Evolutionary conservation across 92 coral and sea anemone species (phyloP).

Genomic region (Umimayanthus kanabou): DNA sequence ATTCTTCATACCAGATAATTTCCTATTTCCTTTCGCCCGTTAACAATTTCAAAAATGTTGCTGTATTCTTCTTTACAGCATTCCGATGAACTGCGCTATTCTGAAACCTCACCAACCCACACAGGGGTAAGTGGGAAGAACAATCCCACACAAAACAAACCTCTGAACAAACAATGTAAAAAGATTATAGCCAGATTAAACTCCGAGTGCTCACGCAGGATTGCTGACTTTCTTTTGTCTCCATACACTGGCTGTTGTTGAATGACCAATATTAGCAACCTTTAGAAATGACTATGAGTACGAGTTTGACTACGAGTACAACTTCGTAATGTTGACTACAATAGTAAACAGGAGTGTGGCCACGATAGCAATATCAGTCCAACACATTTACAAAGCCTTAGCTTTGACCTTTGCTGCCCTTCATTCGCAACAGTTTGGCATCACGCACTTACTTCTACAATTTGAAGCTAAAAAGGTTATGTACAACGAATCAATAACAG

Average conservation of each 20-base stretch:
- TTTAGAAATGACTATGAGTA: too few relatives aligned
- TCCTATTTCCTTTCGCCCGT: constrained; percentile 24
- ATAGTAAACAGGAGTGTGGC: too few relatives aligned
- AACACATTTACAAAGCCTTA: not conserved
- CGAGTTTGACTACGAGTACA: not conserved
- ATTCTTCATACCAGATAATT: not conserved
- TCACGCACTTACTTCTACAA: too few relatives aligned
- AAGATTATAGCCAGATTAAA: too few relatives aligned
- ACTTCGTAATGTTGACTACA: too few relatives aligned
- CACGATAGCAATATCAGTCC: not conserved
- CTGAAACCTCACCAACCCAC: not conserved
- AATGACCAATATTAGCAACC: not conserved
- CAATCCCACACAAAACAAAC: not conserved
- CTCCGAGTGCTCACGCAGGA: not conserved
- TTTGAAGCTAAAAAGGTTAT: too few relatives aligned
- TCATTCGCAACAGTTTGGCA: too few relatives aligned
- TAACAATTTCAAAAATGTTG: not conserved
- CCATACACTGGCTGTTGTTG: not conserved
- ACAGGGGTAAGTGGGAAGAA: not conserved
- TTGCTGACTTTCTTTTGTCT: too few relatives aligned
- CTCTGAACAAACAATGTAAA: not conserved
- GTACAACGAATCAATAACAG: too few relatives aligned
- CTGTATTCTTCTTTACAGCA: not conserved
- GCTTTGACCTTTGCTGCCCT: not conserved
- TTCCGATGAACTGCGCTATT: not conserved